Conservation (phyloP, 92 coral and sea anemone species). For the Epizoanthus ramosus region DNA sequence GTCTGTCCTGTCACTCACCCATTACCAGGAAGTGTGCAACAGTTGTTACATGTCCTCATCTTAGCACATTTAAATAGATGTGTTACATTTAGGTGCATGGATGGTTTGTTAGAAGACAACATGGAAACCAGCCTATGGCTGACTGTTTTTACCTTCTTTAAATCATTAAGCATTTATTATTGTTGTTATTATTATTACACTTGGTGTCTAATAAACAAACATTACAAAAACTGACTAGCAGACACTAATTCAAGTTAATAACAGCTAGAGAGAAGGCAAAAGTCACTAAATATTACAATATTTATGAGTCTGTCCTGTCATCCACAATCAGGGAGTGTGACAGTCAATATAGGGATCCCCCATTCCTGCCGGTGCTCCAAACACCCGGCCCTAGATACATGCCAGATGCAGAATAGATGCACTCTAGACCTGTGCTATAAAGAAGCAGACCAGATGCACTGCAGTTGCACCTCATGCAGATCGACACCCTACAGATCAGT, state of each 20-base stretch:
- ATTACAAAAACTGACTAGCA: not conserved
- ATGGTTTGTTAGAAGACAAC: too few species aligned
- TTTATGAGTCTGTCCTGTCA: conserved; percentile 73
- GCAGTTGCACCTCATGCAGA: not conserved
- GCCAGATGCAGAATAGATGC: too few species aligned
- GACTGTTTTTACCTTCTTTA: too few species aligned
- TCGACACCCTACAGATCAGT: not conserved
- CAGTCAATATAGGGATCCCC: conserved; percentile 84
- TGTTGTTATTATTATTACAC: not conserved
- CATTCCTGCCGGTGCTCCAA: not conserved
- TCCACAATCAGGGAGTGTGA: conserved; percentile 92
- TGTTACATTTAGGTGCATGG: too few species aligned
- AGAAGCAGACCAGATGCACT: too few species aligned
- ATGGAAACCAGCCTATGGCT: too few species aligned
- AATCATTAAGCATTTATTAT: too few species aligned
- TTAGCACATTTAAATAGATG: conserved; percentile 46
- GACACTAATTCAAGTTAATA: too few species aligned
- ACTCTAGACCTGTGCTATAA: too few species aligned
- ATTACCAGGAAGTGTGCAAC: conserved; percentile 78
- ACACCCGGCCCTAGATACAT: too few species aligned
- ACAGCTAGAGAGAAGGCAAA: too few species aligned
- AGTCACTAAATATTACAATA: too few species aligned
- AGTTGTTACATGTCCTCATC: conserved; percentile 71
- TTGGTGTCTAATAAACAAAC: not conserved
- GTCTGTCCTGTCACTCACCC: conserved; percentile 93